Evolutionary conservation across 2,113 vertebrate genomes (phyloP), one percentile per base, ranked within the genome.

Genomic region (Natator depressus): DNA sequence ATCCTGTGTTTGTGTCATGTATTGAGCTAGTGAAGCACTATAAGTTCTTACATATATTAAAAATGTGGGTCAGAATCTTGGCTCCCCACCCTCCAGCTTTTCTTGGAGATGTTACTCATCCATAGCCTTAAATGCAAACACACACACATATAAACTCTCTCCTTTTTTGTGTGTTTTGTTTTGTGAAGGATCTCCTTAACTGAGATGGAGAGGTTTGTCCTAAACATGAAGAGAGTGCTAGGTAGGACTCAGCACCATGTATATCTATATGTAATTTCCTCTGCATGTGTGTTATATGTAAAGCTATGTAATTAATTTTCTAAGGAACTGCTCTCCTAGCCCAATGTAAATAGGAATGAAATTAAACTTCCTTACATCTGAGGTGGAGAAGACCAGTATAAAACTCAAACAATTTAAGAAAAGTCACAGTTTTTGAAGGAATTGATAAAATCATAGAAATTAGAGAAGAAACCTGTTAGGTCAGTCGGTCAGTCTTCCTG

Each of bases 11-110:
- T 87, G 20, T 3, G 22, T 91, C 1, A 1, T 4, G 75, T 81
- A 50, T 19, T 86, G 27, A 82, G 84, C 57, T 42, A 35, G 3
- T 53, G 25, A 76, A 89, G 89, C 62, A 53, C 84, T 87, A 82
- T 59, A 49, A 55, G 84, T 92, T 96, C 29, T 69, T 89, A 3
- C 11, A 59, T 54, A 17, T 81, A 92, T 96, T 87, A 82, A 85
- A 91, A 92, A 89, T 83, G 53, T 84, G 91, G 65, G 81, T 22
- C 16, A 80, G 38, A 84, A 8, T 27, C 91, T 65, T 90, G 19
- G 82, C 89, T 97, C 90, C 69, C 53, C 42, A 42, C 90, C 79
- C 90, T 65, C 49, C 88, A 82, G 85, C 59, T 91, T 89, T 85
- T 76, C 0, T n/a, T 65, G 42, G 79, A 47, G 3, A 3, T 69